These are phyloP conservation scores for Leptinotarsa defecta DNA, from an alignment of 1,140 invertebrate species.

Conservation along the genomic window DNA sequence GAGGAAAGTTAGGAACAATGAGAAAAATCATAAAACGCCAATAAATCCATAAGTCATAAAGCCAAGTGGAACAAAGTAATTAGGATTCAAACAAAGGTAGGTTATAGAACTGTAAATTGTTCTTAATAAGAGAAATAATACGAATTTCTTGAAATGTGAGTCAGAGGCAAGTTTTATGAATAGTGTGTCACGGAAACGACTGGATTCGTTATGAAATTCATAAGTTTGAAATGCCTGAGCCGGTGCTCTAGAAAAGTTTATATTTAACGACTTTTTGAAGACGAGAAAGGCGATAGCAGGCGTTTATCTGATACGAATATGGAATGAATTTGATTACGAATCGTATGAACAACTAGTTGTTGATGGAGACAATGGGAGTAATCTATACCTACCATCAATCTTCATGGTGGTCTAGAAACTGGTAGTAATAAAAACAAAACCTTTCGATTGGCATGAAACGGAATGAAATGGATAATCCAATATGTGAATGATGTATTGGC, in stretches of 20 bases:
- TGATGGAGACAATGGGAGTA: too few relatives aligned
- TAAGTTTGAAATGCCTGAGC: not conserved
- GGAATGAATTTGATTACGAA: too few relatives aligned
- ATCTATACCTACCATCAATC: too few relatives aligned
- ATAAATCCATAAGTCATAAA: not conserved
- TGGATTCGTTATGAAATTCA: not conserved
- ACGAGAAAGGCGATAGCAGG: not conserved
- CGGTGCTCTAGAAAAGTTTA: not conserved
- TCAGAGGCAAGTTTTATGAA: not conserved
- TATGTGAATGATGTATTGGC: too few relatives aligned
- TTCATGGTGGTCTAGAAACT: too few relatives aligned
- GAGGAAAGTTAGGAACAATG: too few relatives aligned
- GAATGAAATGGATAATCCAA: too few relatives aligned
- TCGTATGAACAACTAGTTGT: too few relatives aligned
- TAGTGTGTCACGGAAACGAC: not conserved
- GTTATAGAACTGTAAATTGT: slow-evolving; percentile 3
- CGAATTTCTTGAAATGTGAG: slow-evolving; percentile 6
- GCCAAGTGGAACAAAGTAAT: not conserved
- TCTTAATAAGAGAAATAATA: not conserved
- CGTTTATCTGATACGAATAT: not conserved
- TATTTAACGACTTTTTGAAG: not conserved
- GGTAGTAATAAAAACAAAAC: too few relatives aligned
- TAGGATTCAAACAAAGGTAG: not conserved
- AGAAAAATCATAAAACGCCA: not conserved
- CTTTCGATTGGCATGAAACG: too few relatives aligned